Percentiles rank a stretch among this genome's conserved stretches.
Evolutionary conservation across 2,888 invertebrate genomes (phyloP).

Genomic region (Didymodactylos carnosus): DNA sequence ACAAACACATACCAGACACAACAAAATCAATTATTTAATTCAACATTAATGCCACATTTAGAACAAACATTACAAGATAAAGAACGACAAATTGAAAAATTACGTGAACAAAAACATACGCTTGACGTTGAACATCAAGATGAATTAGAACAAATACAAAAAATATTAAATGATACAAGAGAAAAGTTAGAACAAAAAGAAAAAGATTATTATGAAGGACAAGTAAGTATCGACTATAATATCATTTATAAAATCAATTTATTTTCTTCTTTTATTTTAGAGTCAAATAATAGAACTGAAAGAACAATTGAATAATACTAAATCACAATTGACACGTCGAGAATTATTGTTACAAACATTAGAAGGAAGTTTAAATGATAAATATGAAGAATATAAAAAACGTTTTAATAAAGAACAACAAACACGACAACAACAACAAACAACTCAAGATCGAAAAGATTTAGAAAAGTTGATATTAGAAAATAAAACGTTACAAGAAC

Average conservation of each 20-base stretch:
- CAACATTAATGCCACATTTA: constrained; percentile 70
- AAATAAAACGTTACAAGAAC: background rate
- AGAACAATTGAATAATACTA: constrained; percentile 1
- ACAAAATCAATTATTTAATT: constrained; percentile 71
- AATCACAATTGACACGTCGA: constrained; percentile 2
- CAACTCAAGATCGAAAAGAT: background rate
- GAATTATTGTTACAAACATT: constrained; percentile 6
- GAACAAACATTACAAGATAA: constrained; percentile 89
- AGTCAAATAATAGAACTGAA: constrained; percentile 8
- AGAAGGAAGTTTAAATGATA: constrained; percentile 1
- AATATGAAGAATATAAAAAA: no score
- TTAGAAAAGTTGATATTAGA: background rate
- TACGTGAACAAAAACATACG: constrained; percentile 5
- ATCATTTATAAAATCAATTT: no score
- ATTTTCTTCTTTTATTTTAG: no score
- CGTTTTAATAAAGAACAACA: no score
- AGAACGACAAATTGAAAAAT: constrained; percentile 77
- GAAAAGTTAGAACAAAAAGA: constrained; percentile 10
- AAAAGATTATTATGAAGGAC: constrained; percentile 3
- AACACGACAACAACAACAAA: background rate
- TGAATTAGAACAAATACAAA: constrained; percentile 10
- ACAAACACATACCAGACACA: constrained; percentile 37
- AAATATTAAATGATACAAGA: constrained; percentile 3
- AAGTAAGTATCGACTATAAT: no score
- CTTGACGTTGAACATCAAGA: constrained; percentile 5